Evolutionary conservation across 2,113 vertebrate species (phyloP).

Genomic region (Dunckerocampus dactyliophorus): DNA sequence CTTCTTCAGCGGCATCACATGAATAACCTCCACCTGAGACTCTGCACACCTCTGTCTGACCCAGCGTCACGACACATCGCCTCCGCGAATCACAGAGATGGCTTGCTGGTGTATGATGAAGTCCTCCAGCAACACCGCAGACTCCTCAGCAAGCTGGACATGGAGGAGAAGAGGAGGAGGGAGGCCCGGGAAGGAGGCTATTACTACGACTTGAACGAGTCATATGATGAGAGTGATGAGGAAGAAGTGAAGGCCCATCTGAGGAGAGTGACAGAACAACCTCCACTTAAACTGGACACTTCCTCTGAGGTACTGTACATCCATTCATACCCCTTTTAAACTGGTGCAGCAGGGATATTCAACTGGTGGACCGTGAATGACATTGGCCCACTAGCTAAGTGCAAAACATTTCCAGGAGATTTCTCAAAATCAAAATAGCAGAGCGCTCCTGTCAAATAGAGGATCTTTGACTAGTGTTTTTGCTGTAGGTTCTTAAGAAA

Average conservation of each 20-base stretch:
- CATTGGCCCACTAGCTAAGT: too few relatives aligned
- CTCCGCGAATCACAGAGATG: conserved; percentile 20
- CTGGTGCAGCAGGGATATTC: neutral
- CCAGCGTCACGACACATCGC: neutral
- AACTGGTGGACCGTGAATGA: too few relatives aligned
- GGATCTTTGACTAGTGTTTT: too few relatives aligned
- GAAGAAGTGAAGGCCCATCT: conserved; percentile 94
- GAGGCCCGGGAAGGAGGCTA: conserved; percentile 94
- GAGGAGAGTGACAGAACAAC: conserved; percentile 87
- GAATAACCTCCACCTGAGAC: conserved; percentile 74
- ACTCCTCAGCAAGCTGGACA: conserved; percentile 93
- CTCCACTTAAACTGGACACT: conserved; percentile 88
- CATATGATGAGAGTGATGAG: conserved; percentile 93
- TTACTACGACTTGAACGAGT: conserved; percentile 93
- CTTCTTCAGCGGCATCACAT: conserved; percentile 53
- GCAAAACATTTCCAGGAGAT: too few relatives aligned
- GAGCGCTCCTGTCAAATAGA: too few relatives aligned
- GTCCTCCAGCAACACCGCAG: conserved; percentile 86
- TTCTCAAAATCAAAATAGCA: too few relatives aligned
- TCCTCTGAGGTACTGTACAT: conserved; percentile 88
- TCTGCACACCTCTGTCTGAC: conserved; percentile 42
- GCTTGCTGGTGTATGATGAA: conserved; percentile 82
- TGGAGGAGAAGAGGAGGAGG: conserved; percentile 87
- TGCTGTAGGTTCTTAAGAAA: too few relatives aligned
- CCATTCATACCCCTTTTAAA: neutral